Percentiles rank a stretch among this genome's conserved stretches.
These are phyloP conservation scores for Plecturocebus donacophilus DNA, from an alignment of 2,113 vertebrate genomes.

Conservation along the genomic window DNA sequence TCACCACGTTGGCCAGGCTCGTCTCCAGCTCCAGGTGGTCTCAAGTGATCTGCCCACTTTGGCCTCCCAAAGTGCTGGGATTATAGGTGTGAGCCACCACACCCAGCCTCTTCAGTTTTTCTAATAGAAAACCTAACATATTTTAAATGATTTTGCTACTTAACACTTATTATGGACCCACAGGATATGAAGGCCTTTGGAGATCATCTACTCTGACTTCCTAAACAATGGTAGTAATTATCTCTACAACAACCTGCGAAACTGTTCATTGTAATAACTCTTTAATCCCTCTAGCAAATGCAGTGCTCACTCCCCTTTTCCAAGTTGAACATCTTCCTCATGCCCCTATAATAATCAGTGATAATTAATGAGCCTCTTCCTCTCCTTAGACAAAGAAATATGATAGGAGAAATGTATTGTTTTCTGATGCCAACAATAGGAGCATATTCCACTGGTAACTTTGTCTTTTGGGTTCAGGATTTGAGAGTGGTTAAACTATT, in stretches of 20 bases:
- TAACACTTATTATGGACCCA: neutral
- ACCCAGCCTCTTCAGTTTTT: neutral
- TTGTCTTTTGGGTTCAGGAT: conserved; percentile 52
- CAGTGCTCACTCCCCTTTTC: neutral
- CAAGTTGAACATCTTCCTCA: neutral
- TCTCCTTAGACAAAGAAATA: conserved; percentile 7
- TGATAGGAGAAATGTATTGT: neutral
- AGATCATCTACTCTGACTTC: neutral
- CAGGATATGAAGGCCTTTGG: neutral
- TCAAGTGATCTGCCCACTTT: too few relatives aligned
- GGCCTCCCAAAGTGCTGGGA: too few relatives aligned
- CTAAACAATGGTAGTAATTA: neutral
- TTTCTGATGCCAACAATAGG: neutral
- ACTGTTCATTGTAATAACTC: neutral
- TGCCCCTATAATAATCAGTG: neutral
- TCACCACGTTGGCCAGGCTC: too few relatives aligned
- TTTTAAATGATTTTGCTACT: conserved; percentile 39
- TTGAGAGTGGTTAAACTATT: conserved; percentile 46
- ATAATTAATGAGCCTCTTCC: neutral
- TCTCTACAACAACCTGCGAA: neutral
- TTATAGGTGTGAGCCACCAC: too few relatives aligned
- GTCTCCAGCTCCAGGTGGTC: too few relatives aligned
- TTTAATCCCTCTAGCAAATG: neutral
- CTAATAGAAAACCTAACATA: neutral
- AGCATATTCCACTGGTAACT: conserved; percentile 47